A percentile compares a stretch with the other conserved stretches of the same genome.
phyloP scores from a whole-genome alignment of 2,113 vertebrate species.

The Oceanites oceanicus region DNA sequence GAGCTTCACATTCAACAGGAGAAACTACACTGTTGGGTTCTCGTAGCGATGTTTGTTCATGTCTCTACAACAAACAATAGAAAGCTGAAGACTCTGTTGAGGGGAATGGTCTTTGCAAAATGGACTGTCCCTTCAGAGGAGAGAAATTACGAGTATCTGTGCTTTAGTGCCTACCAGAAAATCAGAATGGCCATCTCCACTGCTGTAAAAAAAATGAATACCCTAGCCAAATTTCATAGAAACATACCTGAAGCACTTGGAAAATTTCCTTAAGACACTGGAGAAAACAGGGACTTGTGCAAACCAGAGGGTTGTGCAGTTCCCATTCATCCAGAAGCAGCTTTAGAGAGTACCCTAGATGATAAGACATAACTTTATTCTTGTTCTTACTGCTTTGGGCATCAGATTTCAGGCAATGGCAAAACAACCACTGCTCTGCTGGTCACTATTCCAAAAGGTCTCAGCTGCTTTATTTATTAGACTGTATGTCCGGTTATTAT shows the following conservation, averaged over 20 bases:
- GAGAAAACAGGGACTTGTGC: not conserved
- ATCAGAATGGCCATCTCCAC: not conserved
- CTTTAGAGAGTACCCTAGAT: not conserved
- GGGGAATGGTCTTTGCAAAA: not conserved
- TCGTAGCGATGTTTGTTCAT: not conserved
- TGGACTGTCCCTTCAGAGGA: not conserved
- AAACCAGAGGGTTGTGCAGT: not conserved
- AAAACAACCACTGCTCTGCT: not conserved
- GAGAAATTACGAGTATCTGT: not conserved
- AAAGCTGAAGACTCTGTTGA: not conserved
- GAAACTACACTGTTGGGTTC: slow-evolving; percentile 23
- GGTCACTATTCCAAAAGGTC: not conserved
- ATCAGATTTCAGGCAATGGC: not conserved
- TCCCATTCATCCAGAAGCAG: not conserved
- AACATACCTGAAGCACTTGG: not conserved
- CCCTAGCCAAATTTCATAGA: not conserved
- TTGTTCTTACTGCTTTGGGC: not conserved
- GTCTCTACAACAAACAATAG: not conserved
- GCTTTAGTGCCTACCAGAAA: not conserved
- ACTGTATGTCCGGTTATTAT: not conserved
- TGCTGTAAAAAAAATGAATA: not conserved
- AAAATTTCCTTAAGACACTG: not conserved
- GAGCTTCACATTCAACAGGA: not conserved
- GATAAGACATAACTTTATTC: not conserved
- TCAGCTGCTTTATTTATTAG: not conserved